phyloP scores from a whole-genome alignment of 1,140 invertebrate species.

The Vanessa tameamea region DNA sequence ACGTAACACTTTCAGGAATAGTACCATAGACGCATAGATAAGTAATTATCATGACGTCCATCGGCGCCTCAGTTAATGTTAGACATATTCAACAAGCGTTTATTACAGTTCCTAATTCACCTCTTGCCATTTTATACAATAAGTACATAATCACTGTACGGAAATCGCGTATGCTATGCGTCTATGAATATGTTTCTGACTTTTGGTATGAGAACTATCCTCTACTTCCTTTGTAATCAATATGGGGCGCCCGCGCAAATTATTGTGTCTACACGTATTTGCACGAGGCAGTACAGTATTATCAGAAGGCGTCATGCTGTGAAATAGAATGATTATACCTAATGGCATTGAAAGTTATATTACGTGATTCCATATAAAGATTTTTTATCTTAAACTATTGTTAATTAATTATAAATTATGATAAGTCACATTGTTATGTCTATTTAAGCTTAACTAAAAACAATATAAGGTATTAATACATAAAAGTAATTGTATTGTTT shows the following conservation, averaged over 20 bases:
- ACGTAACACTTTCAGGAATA: no score
- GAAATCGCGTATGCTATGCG: neutral
- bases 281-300: conserved; percentile 24
- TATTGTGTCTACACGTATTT: conserved; percentile 39
- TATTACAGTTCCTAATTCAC: no score
- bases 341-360: conserved; percentile 18
- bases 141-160: no score
- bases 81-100: no score
- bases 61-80: no score
- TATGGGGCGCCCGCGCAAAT: conserved; percentile 32
- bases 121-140: no score
- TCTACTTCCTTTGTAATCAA: conserved; percentile 24
- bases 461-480: neutral
- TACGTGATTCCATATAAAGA: neutral
- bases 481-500: conserved; percentile 1
- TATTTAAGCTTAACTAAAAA: neutral
- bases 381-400: conserved; percentile 15
- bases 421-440: conserved; percentile 6
- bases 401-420: conserved; percentile 11
- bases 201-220: conserved; percentile 26
- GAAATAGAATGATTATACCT: conserved; percentile 25
- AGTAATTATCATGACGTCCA: no score
- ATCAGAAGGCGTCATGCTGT: conserved; percentile 25
- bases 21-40: no score
- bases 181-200: neutral